Conservation (phyloP, 1,140 invertebrate genomes). For the Pseudomyrmex sp. region DNA sequence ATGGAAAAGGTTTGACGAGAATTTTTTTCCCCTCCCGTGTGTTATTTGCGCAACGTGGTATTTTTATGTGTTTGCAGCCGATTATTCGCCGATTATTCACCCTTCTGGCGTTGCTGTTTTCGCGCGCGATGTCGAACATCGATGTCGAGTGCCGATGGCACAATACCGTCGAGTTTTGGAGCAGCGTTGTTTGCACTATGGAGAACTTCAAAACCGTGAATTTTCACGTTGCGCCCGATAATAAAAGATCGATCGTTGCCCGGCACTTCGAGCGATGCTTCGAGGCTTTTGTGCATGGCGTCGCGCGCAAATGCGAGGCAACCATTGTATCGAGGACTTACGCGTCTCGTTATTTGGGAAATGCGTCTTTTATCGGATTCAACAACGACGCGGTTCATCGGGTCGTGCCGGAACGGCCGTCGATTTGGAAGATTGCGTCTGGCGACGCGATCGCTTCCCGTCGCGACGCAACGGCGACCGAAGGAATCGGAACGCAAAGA, state of each 20-base stretch:
- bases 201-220: slow-evolving; percentile 30
- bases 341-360: neutral
- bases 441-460: neutral
- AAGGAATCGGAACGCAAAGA: neutral
- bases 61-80: neutral
- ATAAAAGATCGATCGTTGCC: neutral
- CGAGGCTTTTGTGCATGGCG: slow-evolving; percentile 4
- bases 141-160: neutral
- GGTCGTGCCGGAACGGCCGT: neutral
- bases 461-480: no score
- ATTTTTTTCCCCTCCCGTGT: neutral
- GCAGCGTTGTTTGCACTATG: slow-evolving; percentile 37
- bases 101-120: neutral
- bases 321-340: slow-evolving; percentile 26
- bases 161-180: slow-evolving; percentile 48
- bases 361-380: neutral
- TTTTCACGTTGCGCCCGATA: slow-evolving; percentile 33
- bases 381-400: neutral
- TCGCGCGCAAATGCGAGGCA: slow-evolving; percentile 12
- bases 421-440: neutral
- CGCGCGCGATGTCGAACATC: neutral
- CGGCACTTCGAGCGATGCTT: neutral
- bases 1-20: neutral
- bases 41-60: no score
- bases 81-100: neutral